Conservation (phyloP, 1,140 invertebrate genomes). For the Dryas iulia region DNA sequence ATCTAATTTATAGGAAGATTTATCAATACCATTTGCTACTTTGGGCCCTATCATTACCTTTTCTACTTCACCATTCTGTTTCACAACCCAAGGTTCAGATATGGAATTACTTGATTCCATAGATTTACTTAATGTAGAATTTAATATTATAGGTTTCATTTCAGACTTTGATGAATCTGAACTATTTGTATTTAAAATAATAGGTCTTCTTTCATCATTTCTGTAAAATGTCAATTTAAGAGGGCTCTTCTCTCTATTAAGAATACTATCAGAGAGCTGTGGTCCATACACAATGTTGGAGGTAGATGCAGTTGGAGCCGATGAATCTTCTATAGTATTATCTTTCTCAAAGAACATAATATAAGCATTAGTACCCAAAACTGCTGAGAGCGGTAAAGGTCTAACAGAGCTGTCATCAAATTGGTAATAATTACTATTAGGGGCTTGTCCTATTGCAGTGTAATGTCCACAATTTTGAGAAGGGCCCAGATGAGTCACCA, state of each 20-base stretch:
- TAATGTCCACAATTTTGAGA: slow-evolving; percentile 98
- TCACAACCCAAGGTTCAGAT: slow-evolving; percentile 72
- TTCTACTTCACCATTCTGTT: slow-evolving; percentile 73
- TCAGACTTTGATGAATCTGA: slow-evolving; percentile 54
- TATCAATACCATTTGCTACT: slow-evolving; percentile 60
- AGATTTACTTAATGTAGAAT: slow-evolving; percentile 65
- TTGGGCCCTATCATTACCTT: slow-evolving; percentile 60
- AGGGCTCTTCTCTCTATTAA: slow-evolving; percentile 68
- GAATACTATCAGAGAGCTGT: slow-evolving; percentile 62
- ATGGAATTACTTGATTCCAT: slow-evolving; percentile 50
- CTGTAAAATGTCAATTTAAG: slow-evolving; percentile 64
- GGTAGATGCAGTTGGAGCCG: slow-evolving; percentile 51
- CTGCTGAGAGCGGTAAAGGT: slow-evolving; percentile 86
- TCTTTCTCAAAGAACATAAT: slow-evolving; percentile 94
- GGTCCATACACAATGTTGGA: slow-evolving; percentile 68
- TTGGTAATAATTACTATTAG: slow-evolving; percentile 91
- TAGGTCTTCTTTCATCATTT: slow-evolving; percentile 66
- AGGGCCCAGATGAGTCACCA: slow-evolving; percentile 97
- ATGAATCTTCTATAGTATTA: slow-evolving; percentile 54
- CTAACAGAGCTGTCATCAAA: slow-evolving; percentile 88
- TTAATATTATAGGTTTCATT: slow-evolving; percentile 67
- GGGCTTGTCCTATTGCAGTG: slow-evolving; percentile 93
- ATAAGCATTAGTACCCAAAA: slow-evolving; percentile 91
- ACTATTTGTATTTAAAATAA: slow-evolving; percentile 41
- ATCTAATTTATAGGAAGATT: slow-evolving; percentile 43